These are phyloP conservation scores for Mayetiola destructor DNA, from an alignment of 2,888 invertebrate species.

Conservation along the genomic window DNA sequence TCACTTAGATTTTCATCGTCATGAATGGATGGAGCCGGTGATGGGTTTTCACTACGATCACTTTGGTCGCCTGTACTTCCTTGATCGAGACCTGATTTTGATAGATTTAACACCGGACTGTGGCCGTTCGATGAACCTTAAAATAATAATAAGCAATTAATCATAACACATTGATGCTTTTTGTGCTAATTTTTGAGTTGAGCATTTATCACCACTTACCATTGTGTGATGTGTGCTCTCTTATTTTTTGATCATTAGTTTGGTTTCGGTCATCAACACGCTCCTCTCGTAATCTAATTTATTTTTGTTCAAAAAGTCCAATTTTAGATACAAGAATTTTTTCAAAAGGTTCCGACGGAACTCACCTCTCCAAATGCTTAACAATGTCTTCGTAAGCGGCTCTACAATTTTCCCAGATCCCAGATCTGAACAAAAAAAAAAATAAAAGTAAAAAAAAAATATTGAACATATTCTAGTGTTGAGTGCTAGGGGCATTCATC, in stretches of 20 bases:
- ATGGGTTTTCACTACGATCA: conserved; percentile 46
- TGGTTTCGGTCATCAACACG: conserved; percentile 70
- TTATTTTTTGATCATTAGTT: conserved; percentile 66
- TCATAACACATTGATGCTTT: not conserved
- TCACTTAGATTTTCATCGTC: conserved; percentile 68
- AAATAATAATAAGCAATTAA: not conserved
- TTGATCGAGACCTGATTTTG: conserved; percentile 66
- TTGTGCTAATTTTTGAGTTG: not conserved
- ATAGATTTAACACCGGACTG: conserved; percentile 83
- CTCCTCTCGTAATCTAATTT: conserved; percentile 67
- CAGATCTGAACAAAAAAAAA: conserved; percentile 45
- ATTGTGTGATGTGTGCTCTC: conserved; percentile 76
- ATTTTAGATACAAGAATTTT: not conserved
- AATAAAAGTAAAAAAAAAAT: too few relatives aligned
- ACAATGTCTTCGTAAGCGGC: conserved; percentile 91
- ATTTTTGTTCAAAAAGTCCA: not conserved
- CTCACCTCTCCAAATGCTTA: conserved; percentile 87
- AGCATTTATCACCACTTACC: conserved; percentile 43
- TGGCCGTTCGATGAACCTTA: conserved; percentile 66
- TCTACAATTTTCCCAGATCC: conserved; percentile 90
- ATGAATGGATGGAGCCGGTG: conserved; percentile 44
- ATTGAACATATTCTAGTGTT: not conserved
- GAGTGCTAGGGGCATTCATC: too few relatives aligned
- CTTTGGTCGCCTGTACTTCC: conserved; percentile 46
- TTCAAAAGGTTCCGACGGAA: conserved; percentile 17